Conservation (phyloP, 2,113 vertebrate genomes). For the Epinephelus cyanopodus region DNA sequence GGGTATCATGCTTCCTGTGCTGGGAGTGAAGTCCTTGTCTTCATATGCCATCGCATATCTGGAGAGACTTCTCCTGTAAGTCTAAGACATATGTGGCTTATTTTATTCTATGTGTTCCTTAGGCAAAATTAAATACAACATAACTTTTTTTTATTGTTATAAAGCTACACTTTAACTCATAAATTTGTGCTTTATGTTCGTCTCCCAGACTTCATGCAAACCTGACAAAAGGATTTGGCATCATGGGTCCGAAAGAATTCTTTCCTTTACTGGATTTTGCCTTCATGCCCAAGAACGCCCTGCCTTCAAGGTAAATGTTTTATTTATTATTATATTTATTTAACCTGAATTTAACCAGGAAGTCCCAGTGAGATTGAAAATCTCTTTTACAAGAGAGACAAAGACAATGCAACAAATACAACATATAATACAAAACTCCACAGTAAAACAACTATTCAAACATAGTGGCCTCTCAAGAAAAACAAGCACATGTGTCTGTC, state of each 20-base stretch:
- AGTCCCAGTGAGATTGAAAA: too few species aligned
- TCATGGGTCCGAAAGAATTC: slow-evolving; percentile 96
- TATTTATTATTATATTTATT: too few species aligned
- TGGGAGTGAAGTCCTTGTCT: slow-evolving; percentile 93
- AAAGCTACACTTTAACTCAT: not conserved
- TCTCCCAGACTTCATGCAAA: slow-evolving; percentile 90
- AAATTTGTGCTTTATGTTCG: not conserved
- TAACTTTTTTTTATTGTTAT: not conserved
- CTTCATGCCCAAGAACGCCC: slow-evolving; percentile 96
- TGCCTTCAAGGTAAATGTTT: slow-evolving; percentile 87
- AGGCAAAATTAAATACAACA: not conserved
- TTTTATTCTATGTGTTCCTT: not conserved
- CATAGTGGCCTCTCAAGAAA: too few species aligned
- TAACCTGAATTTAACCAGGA: too few species aligned
- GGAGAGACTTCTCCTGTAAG: slow-evolving; percentile 94
- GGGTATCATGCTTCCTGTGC: slow-evolving; percentile 94
- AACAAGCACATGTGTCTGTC: too few species aligned
- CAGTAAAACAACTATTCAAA: too few species aligned
- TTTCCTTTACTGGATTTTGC: slow-evolving; percentile 97
- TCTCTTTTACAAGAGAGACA: too few species aligned
- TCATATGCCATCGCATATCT: slow-evolving; percentile 92
- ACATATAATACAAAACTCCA: too few species aligned
- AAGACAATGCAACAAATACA: too few species aligned
- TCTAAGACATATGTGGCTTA: not conserved
- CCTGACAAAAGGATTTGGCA: slow-evolving; percentile 95